Evolutionary conservation across 2,797 vertebrate genomes (phyloP), one percentile per base, ranked within the genome.

Genomic region (Eleutherodactylus coqui): DNA sequence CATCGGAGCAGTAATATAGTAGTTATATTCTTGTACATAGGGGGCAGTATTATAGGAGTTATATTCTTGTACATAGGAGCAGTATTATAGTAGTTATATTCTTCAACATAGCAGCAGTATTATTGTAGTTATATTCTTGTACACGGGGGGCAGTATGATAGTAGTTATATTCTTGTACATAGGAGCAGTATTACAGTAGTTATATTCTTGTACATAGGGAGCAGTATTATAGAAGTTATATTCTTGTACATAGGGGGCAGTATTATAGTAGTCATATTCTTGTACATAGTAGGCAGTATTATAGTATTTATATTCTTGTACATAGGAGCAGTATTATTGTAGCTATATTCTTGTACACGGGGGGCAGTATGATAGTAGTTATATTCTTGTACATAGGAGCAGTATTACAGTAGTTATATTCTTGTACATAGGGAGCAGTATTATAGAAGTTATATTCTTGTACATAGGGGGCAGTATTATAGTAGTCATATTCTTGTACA

Each of bases 391-490:
- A 62, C 3, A 55, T 55, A 55, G 51, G 51, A 24, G 55, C 51
- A 62, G 58, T 62, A 62, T 62, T 62, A 62, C 32, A 62, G 58
- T 62, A 62, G 58, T 62, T 29, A 29, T 62, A 62, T 62, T 62
- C 58, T 60, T 60, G 55, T 27, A 60, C 4, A n/a, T n/a, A n/a
- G n/a, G n/a, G n/a, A n/a, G n/a, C n/a, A n/a, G n/a, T n/a, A n/a
- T n/a, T n/a, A n/a, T n/a, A n/a, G n/a, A n/a, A 67, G 62, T 67
- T 67, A 34, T 67, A 67, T 67, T 67, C 62, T 67, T 62, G 60
- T 29, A n/a, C n/a, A n/a, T n/a, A n/a, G n/a, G n/a, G n/a, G n/a
- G n/a, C n/a, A n/a, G n/a, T n/a, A n/a, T n/a, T n/a, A n/a, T n/a
- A n/a, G n/a, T n/a, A n/a, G n/a, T n/a, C n/a, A n/a, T n/a, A n/a